Conservation (phyloP, 23 tunicate species). For the Halocynthia aurantium region DNA sequence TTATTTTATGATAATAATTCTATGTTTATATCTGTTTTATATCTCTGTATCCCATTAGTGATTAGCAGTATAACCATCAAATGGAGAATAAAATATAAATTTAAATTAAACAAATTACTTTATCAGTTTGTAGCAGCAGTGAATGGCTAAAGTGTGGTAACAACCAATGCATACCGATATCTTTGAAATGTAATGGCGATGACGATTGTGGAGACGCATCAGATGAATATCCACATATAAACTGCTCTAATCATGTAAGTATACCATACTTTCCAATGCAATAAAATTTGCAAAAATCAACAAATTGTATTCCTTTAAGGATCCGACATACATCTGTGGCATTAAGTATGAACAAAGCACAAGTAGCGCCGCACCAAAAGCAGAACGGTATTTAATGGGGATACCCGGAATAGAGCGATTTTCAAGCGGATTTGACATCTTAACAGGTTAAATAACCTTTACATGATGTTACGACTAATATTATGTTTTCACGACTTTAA, state of each 20-base stretch:
- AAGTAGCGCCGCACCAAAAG: conserved; percentile 29
- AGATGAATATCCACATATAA: conserved; percentile 59
- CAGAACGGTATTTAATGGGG: conserved; percentile 68
- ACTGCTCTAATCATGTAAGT: conserved; percentile 10
- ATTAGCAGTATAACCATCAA: no score
- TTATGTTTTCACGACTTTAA: no score
- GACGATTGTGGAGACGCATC: conserved; percentile 86
- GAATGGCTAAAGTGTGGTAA: conserved; percentile 35
- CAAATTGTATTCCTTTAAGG: no score
- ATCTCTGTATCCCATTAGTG: no score
- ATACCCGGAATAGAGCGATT: conserved; percentile 84
- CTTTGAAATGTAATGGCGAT: conserved; percentile 63
- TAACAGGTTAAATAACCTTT: conserved; percentile 39
- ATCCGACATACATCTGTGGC: conserved; percentile 42
- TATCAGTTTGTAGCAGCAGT: conserved; percentile 20
- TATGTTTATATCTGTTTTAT: no score
- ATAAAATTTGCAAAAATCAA: no score
- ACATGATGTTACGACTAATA: no score
- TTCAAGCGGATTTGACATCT: conserved; percentile 68
- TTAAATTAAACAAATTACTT: no score
- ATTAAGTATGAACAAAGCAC: conserved; percentile 18
- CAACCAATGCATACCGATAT: conserved; percentile 36
- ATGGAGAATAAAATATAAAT: no score
- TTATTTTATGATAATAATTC: no score
- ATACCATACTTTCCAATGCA: no score